Evolutionary conservation across 2,797 vertebrate genomes (phyloP).

Genomic region (Rhincodon typus): DNA sequence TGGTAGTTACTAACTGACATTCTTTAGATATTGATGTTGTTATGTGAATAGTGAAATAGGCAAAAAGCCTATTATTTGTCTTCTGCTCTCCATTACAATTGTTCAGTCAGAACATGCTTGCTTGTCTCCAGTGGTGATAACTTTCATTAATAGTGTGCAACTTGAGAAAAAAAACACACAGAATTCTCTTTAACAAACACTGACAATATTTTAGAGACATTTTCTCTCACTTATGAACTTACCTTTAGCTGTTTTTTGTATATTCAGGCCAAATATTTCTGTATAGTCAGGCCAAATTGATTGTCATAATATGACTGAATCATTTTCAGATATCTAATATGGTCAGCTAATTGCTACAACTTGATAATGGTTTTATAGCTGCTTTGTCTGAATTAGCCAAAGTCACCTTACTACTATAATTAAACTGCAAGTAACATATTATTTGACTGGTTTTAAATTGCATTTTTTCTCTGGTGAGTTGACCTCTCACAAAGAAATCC

Average conservation of each 20-base stretch:
- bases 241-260: background rate
- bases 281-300: background rate
- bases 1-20: no score
- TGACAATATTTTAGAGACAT: background rate
- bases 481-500: background rate
- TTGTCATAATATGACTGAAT: slow-evolving; percentile 17
- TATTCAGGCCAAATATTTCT: background rate
- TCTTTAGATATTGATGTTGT: background rate
- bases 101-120: slow-evolving; percentile 6
- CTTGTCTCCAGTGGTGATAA: background rate
- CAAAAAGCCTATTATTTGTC: background rate
- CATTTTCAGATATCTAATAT: background rate
- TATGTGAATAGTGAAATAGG: background rate
- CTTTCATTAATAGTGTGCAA: background rate
- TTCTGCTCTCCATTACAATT: background rate
- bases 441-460: background rate
- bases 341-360: background rate
- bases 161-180: background rate
- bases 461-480: background rate
- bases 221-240: background rate
- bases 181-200: slow-evolving; percentile 4
- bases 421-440: slow-evolving; percentile 16
- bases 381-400: slow-evolving; percentile 27
- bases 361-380: slow-evolving; percentile 15
- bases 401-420: slow-evolving; percentile 13